Evolutionary conservation across 2,888 invertebrate species (phyloP).

Genomic region (Dione vanillae): DNA sequence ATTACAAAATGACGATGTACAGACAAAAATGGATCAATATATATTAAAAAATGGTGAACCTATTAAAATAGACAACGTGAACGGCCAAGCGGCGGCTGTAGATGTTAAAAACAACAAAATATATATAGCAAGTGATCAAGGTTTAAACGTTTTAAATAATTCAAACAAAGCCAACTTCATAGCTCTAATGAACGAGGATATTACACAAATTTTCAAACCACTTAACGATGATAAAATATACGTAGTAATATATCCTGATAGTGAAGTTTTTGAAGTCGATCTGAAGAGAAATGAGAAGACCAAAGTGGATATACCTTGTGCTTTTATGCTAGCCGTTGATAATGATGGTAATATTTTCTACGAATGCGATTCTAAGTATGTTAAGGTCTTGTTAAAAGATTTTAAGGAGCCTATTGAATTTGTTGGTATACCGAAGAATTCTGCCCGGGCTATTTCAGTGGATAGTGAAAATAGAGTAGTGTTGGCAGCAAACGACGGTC

Average conservation of each 20-base stretch:
- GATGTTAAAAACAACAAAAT: conserved; percentile 65
- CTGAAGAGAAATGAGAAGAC: conserved; percentile 65
- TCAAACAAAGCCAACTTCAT: conserved; percentile 64
- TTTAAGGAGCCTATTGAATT: conserved; percentile 76
- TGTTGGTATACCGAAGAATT: conserved; percentile 71
- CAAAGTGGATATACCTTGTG: conserved; percentile 68
- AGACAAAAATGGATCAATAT: conserved; percentile 79
- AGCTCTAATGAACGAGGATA: conserved; percentile 72
- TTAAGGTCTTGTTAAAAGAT: conserved; percentile 72
- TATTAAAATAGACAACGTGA: conserved; percentile 67
- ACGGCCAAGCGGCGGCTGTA: conserved; percentile 73
- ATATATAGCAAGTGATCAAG: conserved; percentile 72
- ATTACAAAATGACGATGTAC: conserved; percentile 70
- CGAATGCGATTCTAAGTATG: conserved; percentile 78
- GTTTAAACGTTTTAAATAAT: conserved; percentile 64
- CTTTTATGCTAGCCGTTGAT: conserved; percentile 74
- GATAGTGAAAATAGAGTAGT: conserved; percentile 61
- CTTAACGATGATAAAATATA: conserved; percentile 63
- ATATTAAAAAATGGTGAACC: conserved; percentile 63
- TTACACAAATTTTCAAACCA: conserved; percentile 72
- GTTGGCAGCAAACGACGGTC: conserved; percentile 72
- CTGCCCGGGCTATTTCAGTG: conserved; percentile 67
- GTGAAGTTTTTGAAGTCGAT: conserved; percentile 67
- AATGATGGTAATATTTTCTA: conserved; percentile 69
- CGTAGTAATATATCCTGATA: conserved; percentile 70